Base-by-base conservation (phyloP, 2,888 invertebrate species). In the Nycteola revayana region DNA sequence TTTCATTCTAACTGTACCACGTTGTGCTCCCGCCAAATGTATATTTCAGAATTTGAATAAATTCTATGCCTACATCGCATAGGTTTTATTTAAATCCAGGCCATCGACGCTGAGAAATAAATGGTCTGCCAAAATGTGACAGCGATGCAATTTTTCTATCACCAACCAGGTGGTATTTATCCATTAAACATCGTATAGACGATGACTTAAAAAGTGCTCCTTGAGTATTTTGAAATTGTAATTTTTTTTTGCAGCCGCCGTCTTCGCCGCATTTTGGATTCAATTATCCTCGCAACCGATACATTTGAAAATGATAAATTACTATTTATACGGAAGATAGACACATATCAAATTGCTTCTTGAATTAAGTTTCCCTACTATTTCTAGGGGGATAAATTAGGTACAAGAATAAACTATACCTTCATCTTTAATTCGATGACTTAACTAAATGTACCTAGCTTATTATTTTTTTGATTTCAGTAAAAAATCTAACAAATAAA, bases 121-220 rank as follows among this genome's bases (percentile, higher is more conserved):
- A 87, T 84, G 69, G 66, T 68, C 71, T 85, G 87, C 63, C 87
- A 86, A 83, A 62, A 68, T 76, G 75, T 81, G 79, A 75, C 54
- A 38, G 36, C 59, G 63, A 71, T 82, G 81, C 83, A 83, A 87
- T 87, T 77, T 84, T 70, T 87, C 83, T 69, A 53, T 54, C 59
- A 53, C 51, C 68, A 74, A 47, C 87, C 86, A 87, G 87, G 81
- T 87, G 87, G 73, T 76, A n/a, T 67, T 59, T 66, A 85, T 87
- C 60, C 79, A 86, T 86, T 69, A 87, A 55, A 77, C 85, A 87
- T 86, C 41, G 67, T 58, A 68, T 76, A 58, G 51, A 53, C 62
- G 53, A 73, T 69, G 54, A 60, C 61, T 46, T 21, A 2, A 52
- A 57, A 59, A 66, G 66, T 64, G 66, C 60, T 49, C 39, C 49